A percentile compares a stretch with the other conserved stretches of the same genome.
Evolutionary conservation across 2,113 vertebrate genomes (phyloP).

Genomic region (Neomonachus schauinslandi): DNA sequence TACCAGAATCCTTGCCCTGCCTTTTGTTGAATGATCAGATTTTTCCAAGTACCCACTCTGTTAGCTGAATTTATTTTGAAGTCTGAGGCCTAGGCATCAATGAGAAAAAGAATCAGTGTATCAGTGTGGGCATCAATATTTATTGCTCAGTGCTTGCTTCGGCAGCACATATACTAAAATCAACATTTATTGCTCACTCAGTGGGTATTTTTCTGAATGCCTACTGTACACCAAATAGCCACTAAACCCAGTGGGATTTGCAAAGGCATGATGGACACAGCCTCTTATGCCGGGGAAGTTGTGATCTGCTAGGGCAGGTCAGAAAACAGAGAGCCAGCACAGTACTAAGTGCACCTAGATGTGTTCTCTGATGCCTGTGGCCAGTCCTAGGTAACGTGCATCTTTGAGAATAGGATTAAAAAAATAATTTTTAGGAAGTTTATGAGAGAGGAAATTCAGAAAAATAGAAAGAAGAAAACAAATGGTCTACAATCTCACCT

Average conservation of each 20-base stretch:
- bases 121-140: neutral
- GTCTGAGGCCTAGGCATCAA: neutral
- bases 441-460: constrained; percentile 22
- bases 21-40: neutral
- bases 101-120: neutral
- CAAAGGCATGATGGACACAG: neutral
- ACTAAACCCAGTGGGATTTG: neutral
- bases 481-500: neutral
- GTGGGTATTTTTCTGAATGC: neutral
- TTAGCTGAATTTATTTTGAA: neutral
- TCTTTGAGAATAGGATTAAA: neutral
- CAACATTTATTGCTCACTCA: neutral
- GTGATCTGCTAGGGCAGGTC: neutral
- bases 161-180: no score
- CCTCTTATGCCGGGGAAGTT: neutral
- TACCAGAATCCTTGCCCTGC: neutral
- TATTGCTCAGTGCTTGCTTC: neutral
- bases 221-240: neutral
- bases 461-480: neutral
- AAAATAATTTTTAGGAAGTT: neutral
- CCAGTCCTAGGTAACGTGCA: neutral
- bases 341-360: neutral
- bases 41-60: neutral
- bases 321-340: neutral
- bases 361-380: neutral